phyloP scores from a whole-genome alignment of 2,888 invertebrate species.

The Helobdella robusta region DNA sequence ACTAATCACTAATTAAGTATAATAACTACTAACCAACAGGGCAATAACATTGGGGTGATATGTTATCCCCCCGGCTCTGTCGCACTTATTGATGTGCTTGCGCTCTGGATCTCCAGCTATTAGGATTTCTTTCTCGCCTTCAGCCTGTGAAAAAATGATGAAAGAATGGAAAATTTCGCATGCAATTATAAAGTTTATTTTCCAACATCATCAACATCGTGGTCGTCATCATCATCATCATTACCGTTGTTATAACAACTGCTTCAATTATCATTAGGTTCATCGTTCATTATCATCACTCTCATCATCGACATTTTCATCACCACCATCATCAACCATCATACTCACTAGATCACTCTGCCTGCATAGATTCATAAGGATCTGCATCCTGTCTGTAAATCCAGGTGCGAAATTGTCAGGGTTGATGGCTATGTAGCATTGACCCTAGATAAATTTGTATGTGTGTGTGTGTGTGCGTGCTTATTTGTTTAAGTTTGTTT shows the following conservation, averaged over 20 bases:
- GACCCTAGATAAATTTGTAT: slow-evolving; percentile 60
- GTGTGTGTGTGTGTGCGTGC: too few relatives aligned
- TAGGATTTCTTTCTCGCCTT: slow-evolving; percentile 58
- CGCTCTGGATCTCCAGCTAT: slow-evolving; percentile 79
- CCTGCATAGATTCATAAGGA: slow-evolving; percentile 63
- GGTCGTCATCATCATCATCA: not conserved
- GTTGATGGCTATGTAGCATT: slow-evolving; percentile 78
- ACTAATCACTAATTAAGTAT: too few relatives aligned
- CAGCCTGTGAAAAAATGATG: slow-evolving; percentile 37
- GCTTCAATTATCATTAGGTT: not conserved
- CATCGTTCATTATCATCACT: slow-evolving; percentile 3
- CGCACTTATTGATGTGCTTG: slow-evolving; percentile 59
- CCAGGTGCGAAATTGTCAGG: slow-evolving; percentile 71
- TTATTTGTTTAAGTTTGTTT: too few relatives aligned
- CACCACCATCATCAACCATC: not conserved
- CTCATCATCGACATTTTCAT: not conserved
- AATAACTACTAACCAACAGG: slow-evolving; percentile 43
- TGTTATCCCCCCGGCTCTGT: slow-evolving; percentile 63
- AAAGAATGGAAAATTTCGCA: not conserved
- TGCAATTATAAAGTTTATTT: not conserved
- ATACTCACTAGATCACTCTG: slow-evolving; percentile 57
- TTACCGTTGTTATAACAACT: not conserved
- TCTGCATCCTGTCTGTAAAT: slow-evolving; percentile 59
- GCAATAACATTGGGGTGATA: slow-evolving; percentile 70
- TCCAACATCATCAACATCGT: not conserved